phyloP scores from a whole-genome alignment of 2,797 vertebrate genomes.

The Takifugu rubripes region DNA sequence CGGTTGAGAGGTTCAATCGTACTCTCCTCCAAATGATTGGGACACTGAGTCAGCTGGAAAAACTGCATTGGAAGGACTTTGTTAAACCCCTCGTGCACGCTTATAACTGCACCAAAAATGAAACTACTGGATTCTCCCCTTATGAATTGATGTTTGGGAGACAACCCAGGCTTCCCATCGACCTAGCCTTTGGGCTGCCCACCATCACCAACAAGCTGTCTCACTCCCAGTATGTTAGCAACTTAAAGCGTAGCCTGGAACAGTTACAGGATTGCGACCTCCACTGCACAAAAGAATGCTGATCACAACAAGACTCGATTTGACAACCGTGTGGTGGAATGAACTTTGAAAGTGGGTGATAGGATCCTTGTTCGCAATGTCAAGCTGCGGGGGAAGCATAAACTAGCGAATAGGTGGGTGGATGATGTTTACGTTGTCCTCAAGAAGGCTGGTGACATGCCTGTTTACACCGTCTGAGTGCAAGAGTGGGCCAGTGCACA shows the following conservation, averaged over 20 bases:
- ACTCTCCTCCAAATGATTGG: not conserved
- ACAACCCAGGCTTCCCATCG: not conserved
- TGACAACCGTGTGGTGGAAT: not conserved
- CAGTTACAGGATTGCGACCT: not conserved
- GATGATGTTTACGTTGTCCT: not conserved
- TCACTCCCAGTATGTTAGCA: not conserved
- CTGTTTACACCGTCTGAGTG: not conserved
- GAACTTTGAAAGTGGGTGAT: not conserved
- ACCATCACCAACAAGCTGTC: not conserved
- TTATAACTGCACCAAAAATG: not conserved
- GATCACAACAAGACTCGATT: not conserved
- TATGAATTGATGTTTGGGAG: not conserved
- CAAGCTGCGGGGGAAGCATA: not conserved
- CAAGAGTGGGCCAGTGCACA: not conserved
- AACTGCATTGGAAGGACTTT: not conserved
- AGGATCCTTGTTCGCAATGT: not conserved
- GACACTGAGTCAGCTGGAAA: not conserved
- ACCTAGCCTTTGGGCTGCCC: not conserved
- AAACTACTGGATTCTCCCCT: not conserved
- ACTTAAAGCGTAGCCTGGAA: not conserved
- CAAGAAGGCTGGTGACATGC: not conserved
- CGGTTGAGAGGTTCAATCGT: not conserved
- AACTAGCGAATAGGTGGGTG: not conserved
- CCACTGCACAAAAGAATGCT: not conserved
- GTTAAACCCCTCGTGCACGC: not conserved